Percentiles rank a stretch among this genome's conserved stretches.
Conservation (phyloP, 2,797 vertebrate species). For the Strix occidentalis region DNA sequence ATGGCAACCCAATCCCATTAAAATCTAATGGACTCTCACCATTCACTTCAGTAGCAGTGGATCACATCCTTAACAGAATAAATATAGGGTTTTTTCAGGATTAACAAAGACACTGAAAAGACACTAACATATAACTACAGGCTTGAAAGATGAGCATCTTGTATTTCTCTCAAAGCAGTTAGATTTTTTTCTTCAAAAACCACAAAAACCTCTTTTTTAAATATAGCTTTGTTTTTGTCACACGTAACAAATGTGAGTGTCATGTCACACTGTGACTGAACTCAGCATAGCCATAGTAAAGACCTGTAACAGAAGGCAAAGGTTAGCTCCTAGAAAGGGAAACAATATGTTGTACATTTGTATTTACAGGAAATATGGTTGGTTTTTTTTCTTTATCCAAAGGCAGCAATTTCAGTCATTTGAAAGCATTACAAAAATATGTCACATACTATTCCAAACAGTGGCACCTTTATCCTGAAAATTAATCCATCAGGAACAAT, state of each 20-base stretch:
- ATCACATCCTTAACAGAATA: background rate
- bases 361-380: background rate
- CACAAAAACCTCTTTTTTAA: background rate
- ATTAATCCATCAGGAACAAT: constrained; percentile 22
- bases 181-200: background rate
- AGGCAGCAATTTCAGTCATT: constrained; percentile 1
- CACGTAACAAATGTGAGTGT: background rate
- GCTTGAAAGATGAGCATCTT: background rate
- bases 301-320: background rate
- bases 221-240: background rate
- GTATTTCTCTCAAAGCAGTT: constrained; percentile 20
- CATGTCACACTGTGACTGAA: background rate
- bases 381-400: background rate
- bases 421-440: constrained; percentile 34
- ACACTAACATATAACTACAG: background rate
- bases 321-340: background rate
- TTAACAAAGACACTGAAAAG: constrained; percentile 29
- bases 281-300: background rate
- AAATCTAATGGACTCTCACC: background rate
- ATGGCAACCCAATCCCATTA: background rate
- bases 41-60: background rate
- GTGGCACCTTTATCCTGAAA: background rate
- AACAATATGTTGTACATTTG: background rate
- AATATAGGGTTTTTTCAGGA: background rate
- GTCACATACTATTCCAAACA: background rate